Evolutionary conservation across 2,888 invertebrate species (phyloP).

Genomic region (Latrodectus hesperus): DNA sequence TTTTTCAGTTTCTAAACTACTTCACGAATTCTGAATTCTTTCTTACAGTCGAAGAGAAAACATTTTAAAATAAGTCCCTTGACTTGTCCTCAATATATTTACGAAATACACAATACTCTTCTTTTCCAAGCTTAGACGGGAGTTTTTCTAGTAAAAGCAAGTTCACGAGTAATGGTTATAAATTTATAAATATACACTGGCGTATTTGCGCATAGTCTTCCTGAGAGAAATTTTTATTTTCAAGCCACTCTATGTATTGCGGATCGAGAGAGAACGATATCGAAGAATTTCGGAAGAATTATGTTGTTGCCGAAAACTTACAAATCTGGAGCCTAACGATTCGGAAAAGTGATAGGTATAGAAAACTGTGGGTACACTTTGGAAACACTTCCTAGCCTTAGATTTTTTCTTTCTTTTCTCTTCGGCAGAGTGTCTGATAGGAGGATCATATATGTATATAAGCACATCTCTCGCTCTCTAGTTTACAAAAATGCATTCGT

Average conservation of each 20-base stretch:
- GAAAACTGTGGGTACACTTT: neutral
- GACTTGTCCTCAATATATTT: too few species aligned
- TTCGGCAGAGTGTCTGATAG: neutral
- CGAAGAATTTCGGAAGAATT: constrained; percentile 21
- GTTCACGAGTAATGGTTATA: too few species aligned
- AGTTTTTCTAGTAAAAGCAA: too few species aligned
- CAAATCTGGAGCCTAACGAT: constrained; percentile 12
- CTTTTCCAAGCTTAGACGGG: too few species aligned
- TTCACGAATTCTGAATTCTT: too few species aligned
- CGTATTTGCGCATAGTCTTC: too few species aligned
- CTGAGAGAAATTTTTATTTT: too few species aligned
- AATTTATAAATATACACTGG: too few species aligned
- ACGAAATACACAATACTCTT: too few species aligned
- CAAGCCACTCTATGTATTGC: neutral
- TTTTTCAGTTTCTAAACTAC: too few species aligned
- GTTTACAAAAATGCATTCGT: constrained; percentile 15
- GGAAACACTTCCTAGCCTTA: neutral
- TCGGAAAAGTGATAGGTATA: neutral
- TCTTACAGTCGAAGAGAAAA: too few species aligned
- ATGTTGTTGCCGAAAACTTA: constrained; percentile 26
- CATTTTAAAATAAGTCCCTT: too few species aligned
- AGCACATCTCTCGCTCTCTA: neutral
- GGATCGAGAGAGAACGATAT: neutral
- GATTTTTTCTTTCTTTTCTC: neutral
- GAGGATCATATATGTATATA: neutral